A percentile compares a stretch with the other conserved stretches of the same genome.
Evolutionary conservation across 1,140 invertebrate species (phyloP).

Genomic region (Heliconius hermathena): DNA sequence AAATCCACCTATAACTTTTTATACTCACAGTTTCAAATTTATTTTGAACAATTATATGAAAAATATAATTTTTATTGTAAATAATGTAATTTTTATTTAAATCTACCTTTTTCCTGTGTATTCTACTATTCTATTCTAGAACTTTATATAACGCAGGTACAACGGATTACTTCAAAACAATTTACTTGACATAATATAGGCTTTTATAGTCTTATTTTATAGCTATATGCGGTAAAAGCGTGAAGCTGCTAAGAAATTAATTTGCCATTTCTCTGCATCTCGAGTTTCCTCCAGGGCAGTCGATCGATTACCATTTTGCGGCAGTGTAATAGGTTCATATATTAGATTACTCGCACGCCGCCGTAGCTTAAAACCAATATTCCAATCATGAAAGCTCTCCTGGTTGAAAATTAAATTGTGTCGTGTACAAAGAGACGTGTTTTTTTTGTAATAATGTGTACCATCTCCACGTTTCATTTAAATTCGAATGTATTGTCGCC

Average conservation of each 20-base stretch:
- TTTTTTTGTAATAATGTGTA: neutral
- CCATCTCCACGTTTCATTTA: neutral
- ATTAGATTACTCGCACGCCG: neutral
- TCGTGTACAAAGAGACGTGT: neutral
- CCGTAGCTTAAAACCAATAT: neutral
- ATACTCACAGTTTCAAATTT: too few species aligned
- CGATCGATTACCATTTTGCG: constrained; percentile 2
- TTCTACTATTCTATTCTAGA: too few species aligned
- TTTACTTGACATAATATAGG: too few species aligned
- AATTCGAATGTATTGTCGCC: neutral
- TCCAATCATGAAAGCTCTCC: neutral
- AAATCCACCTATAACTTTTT: too few species aligned
- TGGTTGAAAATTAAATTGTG: neutral
- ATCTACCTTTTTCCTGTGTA: too few species aligned
- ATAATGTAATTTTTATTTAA: too few species aligned
- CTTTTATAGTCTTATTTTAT: too few species aligned
- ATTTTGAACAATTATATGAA: too few species aligned
- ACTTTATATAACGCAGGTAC: too few species aligned
- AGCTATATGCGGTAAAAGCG: neutral
- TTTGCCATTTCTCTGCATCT: neutral
- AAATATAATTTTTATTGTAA: too few species aligned
- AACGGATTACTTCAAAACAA: too few species aligned
- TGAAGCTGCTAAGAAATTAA: neutral
- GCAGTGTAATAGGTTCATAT: neutral
- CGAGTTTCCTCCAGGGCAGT: neutral